These are phyloP conservation scores for Cynoglossus semilaevis DNA, from an alignment of 2,113 vertebrate genomes.

Conservation along the genomic window DNA sequence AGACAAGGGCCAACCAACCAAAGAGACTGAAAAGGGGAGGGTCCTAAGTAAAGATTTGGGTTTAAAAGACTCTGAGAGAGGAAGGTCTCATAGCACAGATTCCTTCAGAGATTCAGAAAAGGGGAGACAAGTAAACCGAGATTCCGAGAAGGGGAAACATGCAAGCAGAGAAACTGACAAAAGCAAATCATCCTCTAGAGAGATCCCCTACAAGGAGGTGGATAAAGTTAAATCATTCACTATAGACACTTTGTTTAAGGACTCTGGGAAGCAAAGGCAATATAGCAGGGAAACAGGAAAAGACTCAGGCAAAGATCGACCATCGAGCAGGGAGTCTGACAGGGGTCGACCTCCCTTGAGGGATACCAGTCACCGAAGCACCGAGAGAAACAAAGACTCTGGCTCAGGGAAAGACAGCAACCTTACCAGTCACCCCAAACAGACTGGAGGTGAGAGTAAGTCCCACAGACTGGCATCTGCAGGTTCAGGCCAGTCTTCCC, in stretches of 20 bases:
- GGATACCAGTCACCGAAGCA: slow-evolving; percentile 63
- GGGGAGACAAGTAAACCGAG: slow-evolving; percentile 53
- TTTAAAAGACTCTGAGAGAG: slow-evolving; percentile 62
- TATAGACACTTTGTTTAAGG: slow-evolving; percentile 46
- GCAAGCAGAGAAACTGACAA: slow-evolving; percentile 57
- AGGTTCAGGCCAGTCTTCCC: slow-evolving; percentile 66
- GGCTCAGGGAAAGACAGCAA: slow-evolving; percentile 60
- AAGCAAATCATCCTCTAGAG: slow-evolving; percentile 53
- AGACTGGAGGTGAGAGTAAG: slow-evolving; percentile 58
- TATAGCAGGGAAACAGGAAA: slow-evolving; percentile 64
- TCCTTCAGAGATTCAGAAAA: slow-evolving; percentile 56
- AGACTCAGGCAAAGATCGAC: slow-evolving; percentile 64
- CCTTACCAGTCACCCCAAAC: slow-evolving; percentile 54
- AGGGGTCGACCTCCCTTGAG: slow-evolving; percentile 51
- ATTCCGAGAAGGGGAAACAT: slow-evolving; percentile 58
- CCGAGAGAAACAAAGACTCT: slow-evolving; percentile 64
- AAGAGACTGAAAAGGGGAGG: slow-evolving; percentile 64
- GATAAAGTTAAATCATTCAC: slow-evolving; percentile 52
- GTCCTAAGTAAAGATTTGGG: slow-evolving; percentile 45
- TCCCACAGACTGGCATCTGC: slow-evolving; percentile 49
- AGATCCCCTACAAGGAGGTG: slow-evolving; percentile 51
- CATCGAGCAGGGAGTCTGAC: slow-evolving; percentile 62
- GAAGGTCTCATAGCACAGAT: slow-evolving; percentile 49
- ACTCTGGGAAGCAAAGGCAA: slow-evolving; percentile 58
- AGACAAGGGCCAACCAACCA: slow-evolving; percentile 51